These are phyloP conservation scores for Leptopilina myrica DNA, from an alignment of 2,888 invertebrate genomes.

Conservation along the genomic window DNA sequence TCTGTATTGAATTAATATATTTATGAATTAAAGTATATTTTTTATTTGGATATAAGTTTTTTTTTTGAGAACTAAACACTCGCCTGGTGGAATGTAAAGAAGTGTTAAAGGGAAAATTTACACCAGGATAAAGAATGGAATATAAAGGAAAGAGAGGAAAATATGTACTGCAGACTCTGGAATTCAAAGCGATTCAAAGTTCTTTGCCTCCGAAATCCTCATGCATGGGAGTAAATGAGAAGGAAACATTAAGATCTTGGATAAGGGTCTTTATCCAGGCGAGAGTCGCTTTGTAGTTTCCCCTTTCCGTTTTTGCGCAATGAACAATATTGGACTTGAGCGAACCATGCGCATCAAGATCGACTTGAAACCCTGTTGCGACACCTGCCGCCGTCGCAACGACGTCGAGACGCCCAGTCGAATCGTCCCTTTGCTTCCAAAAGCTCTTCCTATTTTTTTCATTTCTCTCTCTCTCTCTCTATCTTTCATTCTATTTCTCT, in stretches of 20 bases:
- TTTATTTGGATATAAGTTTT: neutral
- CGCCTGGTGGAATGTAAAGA: neutral
- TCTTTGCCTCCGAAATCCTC: slow-evolving; percentile 23
- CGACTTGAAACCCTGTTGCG: slow-evolving; percentile 53
- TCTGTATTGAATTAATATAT: neutral
- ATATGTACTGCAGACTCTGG: neutral
- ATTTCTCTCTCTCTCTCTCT: no score
- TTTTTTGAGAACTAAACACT: neutral
- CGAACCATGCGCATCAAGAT: slow-evolving; percentile 56
- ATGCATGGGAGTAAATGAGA: slow-evolving; percentile 23
- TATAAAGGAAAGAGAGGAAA: neutral
- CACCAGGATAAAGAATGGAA: neutral
- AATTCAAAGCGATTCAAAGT: slow-evolving; percentile 11
- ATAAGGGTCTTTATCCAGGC: slow-evolving; percentile 35
- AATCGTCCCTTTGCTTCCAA: slow-evolving; percentile 37
- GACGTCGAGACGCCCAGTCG: slow-evolving; percentile 55
- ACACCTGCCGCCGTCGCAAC: slow-evolving; percentile 57
- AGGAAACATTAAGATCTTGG: slow-evolving; percentile 36
- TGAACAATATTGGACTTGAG: slow-evolving; percentile 43
- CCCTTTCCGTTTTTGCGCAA: slow-evolving; percentile 38
- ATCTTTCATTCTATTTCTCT: no score
- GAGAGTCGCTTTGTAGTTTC: slow-evolving; percentile 35
- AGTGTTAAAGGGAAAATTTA: neutral
- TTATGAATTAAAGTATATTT: neutral
- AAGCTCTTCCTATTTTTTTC: slow-evolving; percentile 1